Conservation (phyloP, 2,888 invertebrate species). For the Cryptocheilus praepositus region DNA sequence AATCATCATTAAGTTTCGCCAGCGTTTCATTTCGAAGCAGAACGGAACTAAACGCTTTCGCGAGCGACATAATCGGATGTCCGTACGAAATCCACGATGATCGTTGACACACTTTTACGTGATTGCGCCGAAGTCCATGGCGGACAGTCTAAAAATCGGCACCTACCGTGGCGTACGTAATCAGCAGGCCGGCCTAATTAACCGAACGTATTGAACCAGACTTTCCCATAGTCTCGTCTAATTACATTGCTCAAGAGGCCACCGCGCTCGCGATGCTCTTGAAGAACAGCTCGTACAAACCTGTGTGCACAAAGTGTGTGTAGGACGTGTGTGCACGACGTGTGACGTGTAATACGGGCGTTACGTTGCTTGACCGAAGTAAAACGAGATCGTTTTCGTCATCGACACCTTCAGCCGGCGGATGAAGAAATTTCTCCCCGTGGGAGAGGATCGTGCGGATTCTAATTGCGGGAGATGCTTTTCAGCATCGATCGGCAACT, state of each 20-base stretch:
- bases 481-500: no score
- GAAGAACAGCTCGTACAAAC: not conserved
- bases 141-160: not conserved
- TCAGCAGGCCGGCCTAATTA: conserved; percentile 28
- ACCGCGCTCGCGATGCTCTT: conserved; percentile 17
- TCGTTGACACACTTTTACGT: not conserved
- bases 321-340: not conserved
- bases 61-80: no score
- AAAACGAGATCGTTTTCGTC: conserved; percentile 29
- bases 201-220: conserved; percentile 25
- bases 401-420: conserved; percentile 22
- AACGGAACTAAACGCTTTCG: no score
- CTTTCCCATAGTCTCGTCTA: conserved; percentile 34
- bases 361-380: conserved; percentile 13
- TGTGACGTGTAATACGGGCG: conserved; percentile 22
- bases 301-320: not conserved
- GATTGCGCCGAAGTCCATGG: no score
- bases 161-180: conserved; percentile 9
- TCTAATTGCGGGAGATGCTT: no score
- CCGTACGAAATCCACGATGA: no score
- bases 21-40: no score
- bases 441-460: no score
- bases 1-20: no score
- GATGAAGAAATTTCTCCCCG: conserved; percentile 7
- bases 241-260: conserved; percentile 29